These are phyloP conservation scores for Porites lobata DNA, from an alignment of 92 coral and sea anemone genomes.

Conservation along the genomic window DNA sequence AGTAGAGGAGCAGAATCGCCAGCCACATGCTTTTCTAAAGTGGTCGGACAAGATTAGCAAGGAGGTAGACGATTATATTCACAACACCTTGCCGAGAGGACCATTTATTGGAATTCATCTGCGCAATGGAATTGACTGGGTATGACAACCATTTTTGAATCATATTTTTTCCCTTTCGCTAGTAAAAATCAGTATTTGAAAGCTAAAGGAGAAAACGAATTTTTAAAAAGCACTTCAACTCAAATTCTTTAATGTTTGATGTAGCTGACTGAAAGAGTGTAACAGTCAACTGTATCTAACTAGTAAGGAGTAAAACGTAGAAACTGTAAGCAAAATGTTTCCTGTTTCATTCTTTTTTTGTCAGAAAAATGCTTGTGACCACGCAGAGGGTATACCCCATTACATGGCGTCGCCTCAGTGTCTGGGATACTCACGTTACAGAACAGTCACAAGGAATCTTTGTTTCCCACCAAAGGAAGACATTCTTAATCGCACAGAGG, in stretches of 20 bases:
- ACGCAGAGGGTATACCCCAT: constrained; percentile 71
- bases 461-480: constrained; percentile 82
- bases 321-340: background rate
- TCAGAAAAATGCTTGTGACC: constrained; percentile 84
- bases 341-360: background rate
- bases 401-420: constrained; percentile 96
- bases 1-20: constrained; percentile 66
- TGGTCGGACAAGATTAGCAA: constrained; percentile 75
- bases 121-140: constrained; percentile 93
- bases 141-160: background rate
- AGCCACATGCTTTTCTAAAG: constrained; percentile 69
- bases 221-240: background rate
- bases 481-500: constrained; percentile 67
- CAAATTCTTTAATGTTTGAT: too few species aligned
- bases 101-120: constrained; percentile 88
- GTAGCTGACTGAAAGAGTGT: too few species aligned
- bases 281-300: too few species aligned
- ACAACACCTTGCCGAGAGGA: constrained; percentile 63
- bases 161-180: too few species aligned
- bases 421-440: constrained; percentile 81
- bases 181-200: background rate
- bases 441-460: constrained; percentile 74
- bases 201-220: background rate
- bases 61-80: constrained; percentile 65
- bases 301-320: too few species aligned